Percentiles rank a stretch among this genome's conserved stretches.
phyloP scores from a whole-genome alignment of 2,797 vertebrate genomes.

The Melopsittacus undulatus region DNA sequence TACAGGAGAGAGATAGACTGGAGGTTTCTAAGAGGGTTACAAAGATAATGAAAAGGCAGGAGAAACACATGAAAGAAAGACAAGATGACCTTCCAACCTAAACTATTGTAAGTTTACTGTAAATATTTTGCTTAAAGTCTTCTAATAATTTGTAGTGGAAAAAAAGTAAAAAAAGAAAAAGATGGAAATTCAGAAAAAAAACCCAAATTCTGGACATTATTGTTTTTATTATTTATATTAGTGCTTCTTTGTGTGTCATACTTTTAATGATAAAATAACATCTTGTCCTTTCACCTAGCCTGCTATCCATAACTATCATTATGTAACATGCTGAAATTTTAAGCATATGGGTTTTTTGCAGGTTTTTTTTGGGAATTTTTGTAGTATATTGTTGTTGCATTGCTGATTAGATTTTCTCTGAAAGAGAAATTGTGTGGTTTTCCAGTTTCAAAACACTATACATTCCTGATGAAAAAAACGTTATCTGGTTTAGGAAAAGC shows the following conservation, averaged over 20 bases:
- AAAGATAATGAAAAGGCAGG: neutral
- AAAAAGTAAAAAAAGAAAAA: too few relatives aligned
- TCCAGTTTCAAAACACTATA: neutral
- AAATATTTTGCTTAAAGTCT: neutral
- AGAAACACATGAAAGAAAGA: neutral
- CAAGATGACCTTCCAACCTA: neutral
- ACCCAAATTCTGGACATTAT: neutral
- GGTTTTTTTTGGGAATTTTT: neutral
- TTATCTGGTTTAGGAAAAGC: neutral
- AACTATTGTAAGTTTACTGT: neutral
- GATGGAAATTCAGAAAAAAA: neutral
- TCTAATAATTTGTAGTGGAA: neutral
- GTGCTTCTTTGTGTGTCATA: neutral
- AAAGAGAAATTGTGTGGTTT: neutral
- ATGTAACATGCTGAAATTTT: neutral
- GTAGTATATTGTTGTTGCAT: neutral
- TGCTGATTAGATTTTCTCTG: neutral
- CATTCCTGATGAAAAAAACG: neutral
- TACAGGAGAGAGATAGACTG: neutral
- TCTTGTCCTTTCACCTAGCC: neutral
- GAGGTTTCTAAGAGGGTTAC: neutral
- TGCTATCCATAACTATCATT: fast-evolving
- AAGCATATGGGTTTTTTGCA: fast-evolving
- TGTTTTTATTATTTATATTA: neutral
- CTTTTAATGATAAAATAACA: neutral